These are phyloP conservation scores for Heteromormyrus szaboi DNA, from an alignment of 2,797 vertebrate species.

Conservation along the genomic window DNA sequence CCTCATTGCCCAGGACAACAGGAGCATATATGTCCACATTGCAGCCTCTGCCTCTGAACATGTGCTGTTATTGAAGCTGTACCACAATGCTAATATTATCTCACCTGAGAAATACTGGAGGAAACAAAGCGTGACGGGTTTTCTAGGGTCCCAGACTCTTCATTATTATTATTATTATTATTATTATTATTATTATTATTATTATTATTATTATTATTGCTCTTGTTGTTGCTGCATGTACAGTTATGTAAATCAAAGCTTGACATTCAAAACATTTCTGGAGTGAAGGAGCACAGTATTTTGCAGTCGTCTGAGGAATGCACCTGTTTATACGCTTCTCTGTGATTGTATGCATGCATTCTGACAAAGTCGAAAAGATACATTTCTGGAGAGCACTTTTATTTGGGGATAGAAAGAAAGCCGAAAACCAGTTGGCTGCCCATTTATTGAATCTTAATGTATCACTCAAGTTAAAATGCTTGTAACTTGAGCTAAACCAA, in stretches of 20 bases:
- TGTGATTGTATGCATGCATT: background rate
- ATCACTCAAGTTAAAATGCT: background rate
- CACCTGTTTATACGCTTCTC: background rate
- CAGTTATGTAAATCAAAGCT: background rate
- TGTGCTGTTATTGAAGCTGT: constrained; percentile 22
- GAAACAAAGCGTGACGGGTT: background rate
- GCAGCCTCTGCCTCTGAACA: constrained; percentile 28
- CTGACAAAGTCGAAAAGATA: background rate
- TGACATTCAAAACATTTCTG: background rate
- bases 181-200: background rate
- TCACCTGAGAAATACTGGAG: background rate
- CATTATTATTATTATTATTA: background rate
- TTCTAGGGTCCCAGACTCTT: background rate
- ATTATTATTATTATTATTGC: background rate
- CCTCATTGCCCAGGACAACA: constrained; percentile 25
- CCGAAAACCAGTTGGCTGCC: background rate
- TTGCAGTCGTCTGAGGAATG: background rate
- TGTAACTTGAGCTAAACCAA: background rate
- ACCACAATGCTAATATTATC: constrained; percentile 19
- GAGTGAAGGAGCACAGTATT: background rate
- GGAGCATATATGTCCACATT: constrained; percentile 34
- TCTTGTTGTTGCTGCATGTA: background rate
- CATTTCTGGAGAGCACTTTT: background rate
- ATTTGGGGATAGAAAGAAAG: background rate
- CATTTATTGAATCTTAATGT: background rate